phyloP scores from a whole-genome alignment of 1,140 invertebrate species.

The Prorops nasuta region DNA sequence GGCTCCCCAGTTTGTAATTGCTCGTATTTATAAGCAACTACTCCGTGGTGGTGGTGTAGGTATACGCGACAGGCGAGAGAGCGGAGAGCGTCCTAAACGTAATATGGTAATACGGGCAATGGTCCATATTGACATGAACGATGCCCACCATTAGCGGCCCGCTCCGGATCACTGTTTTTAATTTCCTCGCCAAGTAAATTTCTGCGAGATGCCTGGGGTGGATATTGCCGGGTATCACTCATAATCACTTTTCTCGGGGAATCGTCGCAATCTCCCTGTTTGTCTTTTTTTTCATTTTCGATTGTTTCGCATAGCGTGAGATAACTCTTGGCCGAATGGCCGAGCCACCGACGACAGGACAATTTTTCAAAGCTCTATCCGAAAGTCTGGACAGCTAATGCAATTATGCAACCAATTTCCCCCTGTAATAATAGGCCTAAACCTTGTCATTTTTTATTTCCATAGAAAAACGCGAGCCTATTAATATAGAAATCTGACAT shows the following conservation, averaged over 20 bases:
- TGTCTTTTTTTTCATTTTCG: neutral
- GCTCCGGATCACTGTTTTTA: constrained; percentile 55
- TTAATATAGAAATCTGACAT: no score
- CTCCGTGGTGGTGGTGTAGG: constrained; percentile 19
- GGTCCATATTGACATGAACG: constrained; percentile 59
- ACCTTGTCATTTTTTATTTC: no score
- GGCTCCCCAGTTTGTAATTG: constrained; percentile 50
- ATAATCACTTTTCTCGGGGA: constrained; percentile 47
- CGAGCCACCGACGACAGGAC: no score
- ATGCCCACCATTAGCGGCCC: constrained; percentile 53
- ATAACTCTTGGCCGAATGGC: no score
- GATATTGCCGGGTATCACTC: constrained; percentile 56
- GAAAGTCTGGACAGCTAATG: no score
- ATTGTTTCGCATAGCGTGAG: no score
- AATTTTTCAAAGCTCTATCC: no score
- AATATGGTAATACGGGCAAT: constrained; percentile 58
- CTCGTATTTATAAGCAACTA: constrained; percentile 58
- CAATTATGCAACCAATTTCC: no score
- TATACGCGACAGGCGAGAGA: no score
- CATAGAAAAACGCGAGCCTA: no score
- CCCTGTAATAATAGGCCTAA: no score
- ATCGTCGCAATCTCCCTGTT: constrained; percentile 15
- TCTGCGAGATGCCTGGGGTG: constrained; percentile 45
- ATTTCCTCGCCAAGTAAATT: constrained; percentile 57
- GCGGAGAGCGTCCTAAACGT: constrained; percentile 39